A percentile compares a stretch with the other conserved stretches of the same genome.
phyloP scores from a whole-genome alignment of 53 echinoderm and acorn worm species.

The Paracentrotus lividus region DNA sequence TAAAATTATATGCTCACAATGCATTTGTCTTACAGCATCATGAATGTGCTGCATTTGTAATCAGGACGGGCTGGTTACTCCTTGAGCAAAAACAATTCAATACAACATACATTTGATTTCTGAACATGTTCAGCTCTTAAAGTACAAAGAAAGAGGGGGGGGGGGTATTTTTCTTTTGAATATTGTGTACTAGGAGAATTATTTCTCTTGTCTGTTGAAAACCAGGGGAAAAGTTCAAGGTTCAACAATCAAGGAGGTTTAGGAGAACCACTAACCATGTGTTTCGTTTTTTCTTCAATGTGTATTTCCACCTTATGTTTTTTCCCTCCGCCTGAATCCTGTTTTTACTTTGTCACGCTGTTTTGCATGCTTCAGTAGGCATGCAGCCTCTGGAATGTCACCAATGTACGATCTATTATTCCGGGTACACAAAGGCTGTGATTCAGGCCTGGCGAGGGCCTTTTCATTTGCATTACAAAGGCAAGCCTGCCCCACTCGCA shows the following conservation, averaged over 20 bases:
- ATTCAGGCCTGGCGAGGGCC: constrained; percentile 58
- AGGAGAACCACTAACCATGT: neutral
- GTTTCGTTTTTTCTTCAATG: neutral
- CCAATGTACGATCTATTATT: constrained; percentile 61
- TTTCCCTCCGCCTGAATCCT: constrained; percentile 20
- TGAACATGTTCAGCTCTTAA: too few species aligned
- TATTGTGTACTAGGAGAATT: neutral
- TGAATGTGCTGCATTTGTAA: neutral
- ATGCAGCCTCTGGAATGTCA: constrained; percentile 67
- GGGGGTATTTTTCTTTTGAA: too few species aligned
- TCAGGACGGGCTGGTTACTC: neutral
- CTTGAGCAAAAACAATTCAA: neutral
- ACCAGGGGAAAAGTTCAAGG: constrained; percentile 36
- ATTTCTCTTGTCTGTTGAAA: neutral
- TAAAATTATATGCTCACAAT: too few species aligned
- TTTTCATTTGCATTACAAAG: constrained; percentile 62
- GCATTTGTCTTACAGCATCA: too few species aligned
- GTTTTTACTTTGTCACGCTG: constrained; percentile 56
- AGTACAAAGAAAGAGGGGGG: too few species aligned
- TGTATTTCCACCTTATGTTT: neutral
- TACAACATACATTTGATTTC: too few species aligned
- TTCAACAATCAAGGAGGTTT: constrained; percentile 24
- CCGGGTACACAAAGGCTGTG: constrained; percentile 61
- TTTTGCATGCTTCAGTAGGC: constrained; percentile 51
- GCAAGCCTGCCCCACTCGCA: neutral